phyloP scores from a whole-genome alignment of 2,113 vertebrate genomes.

The Dasyprocta punctata region DNA sequence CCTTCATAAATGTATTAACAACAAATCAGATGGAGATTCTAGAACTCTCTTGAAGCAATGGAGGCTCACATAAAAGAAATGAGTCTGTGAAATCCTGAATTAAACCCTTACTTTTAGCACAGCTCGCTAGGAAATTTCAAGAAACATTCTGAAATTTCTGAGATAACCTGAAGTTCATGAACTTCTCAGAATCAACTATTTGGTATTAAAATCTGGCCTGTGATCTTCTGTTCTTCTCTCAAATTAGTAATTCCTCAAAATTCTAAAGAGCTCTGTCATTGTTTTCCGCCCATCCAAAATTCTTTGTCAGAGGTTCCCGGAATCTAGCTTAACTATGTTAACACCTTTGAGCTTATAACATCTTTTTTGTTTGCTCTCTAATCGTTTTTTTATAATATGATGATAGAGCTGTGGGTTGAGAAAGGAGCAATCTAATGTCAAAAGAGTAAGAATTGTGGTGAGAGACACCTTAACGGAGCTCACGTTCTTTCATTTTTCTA shows the following conservation, averaged over 20 bases:
- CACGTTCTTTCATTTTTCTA: not conserved
- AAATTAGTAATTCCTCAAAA: constrained; percentile 53
- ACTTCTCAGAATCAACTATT: not conserved
- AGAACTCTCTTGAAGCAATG: not conserved
- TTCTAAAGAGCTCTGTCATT: not conserved
- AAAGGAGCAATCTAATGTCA: not conserved
- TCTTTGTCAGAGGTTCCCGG: not conserved
- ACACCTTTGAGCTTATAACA: not conserved
- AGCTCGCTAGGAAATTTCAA: not conserved
- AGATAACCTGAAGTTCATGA: constrained; percentile 30
- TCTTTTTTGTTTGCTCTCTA: not conserved
- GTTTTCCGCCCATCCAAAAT: not conserved
- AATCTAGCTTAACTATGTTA: not conserved
- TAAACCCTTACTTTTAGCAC: not conserved
- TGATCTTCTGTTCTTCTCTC: not conserved
- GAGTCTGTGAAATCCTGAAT: not conserved
- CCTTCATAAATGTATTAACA: not conserved
- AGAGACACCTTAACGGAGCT: not conserved
- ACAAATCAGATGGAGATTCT: not conserved
- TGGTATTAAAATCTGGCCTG: constrained; percentile 1
- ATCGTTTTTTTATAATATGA: not conserved
- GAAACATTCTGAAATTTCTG: not conserved
- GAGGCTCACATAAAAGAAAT: not conserved
- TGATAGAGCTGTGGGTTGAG: not conserved
- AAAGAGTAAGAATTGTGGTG: not conserved